phyloP scores from a whole-genome alignment of 2,888 invertebrate species.

The Eretmocerus hayati region DNA sequence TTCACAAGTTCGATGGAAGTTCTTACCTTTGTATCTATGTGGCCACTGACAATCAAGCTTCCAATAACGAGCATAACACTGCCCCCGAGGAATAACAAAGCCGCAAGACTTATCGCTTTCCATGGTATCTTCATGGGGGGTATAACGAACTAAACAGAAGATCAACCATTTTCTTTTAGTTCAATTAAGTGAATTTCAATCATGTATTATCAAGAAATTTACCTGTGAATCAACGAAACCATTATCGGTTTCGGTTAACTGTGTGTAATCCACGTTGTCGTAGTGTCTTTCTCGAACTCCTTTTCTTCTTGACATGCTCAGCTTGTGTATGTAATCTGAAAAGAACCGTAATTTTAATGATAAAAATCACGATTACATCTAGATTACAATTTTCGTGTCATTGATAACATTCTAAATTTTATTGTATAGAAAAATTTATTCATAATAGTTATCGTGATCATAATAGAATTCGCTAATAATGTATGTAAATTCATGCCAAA shows the following conservation, averaged over 20 bases:
- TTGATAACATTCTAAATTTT: no score
- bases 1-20: constrained; percentile 5
- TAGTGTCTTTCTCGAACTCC: constrained; percentile 45
- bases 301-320: constrained; percentile 58
- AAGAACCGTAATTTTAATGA: no score
- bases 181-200: not conserved
- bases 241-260: constrained; percentile 53
- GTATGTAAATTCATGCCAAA: no score
- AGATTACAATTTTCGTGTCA: no score
- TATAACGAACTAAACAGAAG: constrained; percentile 50
- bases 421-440: no score
- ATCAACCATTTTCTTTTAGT: not conserved
- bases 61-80: constrained; percentile 68
- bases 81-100: constrained; percentile 71
- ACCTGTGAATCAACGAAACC: constrained; percentile 63
- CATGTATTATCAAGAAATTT: constrained; percentile 4
- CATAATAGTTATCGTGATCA: no score
- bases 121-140: constrained; percentile 72
- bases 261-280: constrained; percentile 58
- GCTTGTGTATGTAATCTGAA: constrained; percentile 48
- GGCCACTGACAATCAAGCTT: constrained; percentile 70
- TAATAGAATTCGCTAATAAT: no score
- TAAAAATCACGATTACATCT: no score
- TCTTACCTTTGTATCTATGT: constrained; percentile 65
- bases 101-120: constrained; percentile 74